Conservation (phyloP, 1,140 invertebrate genomes). For the Andrena cerasifolii region DNA sequence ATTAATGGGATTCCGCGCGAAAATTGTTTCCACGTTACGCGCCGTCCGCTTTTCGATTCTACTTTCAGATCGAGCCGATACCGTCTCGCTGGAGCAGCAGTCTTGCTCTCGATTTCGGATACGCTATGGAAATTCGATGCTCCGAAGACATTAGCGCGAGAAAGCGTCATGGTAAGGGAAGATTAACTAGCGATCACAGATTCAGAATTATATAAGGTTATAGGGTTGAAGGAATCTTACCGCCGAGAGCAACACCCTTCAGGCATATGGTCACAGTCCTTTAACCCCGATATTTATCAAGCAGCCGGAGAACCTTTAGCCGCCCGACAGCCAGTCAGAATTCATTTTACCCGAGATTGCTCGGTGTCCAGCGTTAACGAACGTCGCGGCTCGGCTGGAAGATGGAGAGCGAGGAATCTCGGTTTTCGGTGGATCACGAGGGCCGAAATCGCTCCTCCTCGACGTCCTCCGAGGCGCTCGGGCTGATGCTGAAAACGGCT, state of each 20-base stretch:
- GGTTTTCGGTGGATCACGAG: constrained; percentile 17
- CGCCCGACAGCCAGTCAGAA: constrained; percentile 12
- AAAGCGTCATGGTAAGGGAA: too few species aligned
- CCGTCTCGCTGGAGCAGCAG: background rate
- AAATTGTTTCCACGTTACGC: constrained; percentile 32
- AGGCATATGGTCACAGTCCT: background rate
- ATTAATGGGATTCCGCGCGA: constrained; percentile 50
- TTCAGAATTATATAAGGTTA: too few species aligned
- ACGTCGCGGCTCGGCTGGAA: background rate
- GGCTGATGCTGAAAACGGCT: constrained; percentile 46
- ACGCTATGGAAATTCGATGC: too few species aligned
- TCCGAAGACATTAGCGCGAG: too few species aligned
- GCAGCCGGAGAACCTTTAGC: background rate
- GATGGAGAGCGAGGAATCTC: constrained; percentile 39
- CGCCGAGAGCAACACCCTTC: background rate
- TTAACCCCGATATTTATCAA: background rate
- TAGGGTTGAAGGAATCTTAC: background rate
- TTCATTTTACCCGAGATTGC: constrained; percentile 34
- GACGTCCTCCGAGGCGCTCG: constrained; percentile 50
- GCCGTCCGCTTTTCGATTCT: constrained; percentile 18
- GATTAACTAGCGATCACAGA: too few species aligned
- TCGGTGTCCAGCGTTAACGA: constrained; percentile 26
- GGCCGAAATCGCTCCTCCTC: constrained; percentile 48
- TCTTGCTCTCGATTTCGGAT: background rate
- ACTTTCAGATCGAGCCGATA: constrained; percentile 4